These are phyloP conservation scores for Frankliniella intonsa DNA, from an alignment of 2,888 invertebrate species.

Conservation along the genomic window DNA sequence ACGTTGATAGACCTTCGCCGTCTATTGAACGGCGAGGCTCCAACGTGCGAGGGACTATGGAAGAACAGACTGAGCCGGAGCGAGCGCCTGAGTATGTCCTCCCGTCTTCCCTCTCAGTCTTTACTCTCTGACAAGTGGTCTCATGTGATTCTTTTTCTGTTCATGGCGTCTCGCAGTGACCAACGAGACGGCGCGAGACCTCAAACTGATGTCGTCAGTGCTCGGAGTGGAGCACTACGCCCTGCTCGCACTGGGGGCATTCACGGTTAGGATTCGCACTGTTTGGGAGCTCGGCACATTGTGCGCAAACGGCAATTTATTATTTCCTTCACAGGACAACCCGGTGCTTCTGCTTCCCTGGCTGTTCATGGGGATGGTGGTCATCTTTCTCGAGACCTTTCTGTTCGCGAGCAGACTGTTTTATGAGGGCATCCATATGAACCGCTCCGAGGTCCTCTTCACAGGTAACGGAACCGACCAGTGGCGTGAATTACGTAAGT, in stretches of 20 bases:
- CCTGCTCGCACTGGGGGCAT: conserved; percentile 44
- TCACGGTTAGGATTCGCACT: conserved; percentile 41
- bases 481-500: background rate
- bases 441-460: conserved; percentile 44
- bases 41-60: background rate
- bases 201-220: conserved; percentile 46
- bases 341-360: conserved; percentile 46
- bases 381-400: conserved; percentile 44
- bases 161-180: conserved; percentile 39
- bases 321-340: conserved; percentile 41
- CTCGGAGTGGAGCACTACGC: conserved; percentile 46
- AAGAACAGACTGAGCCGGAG: conserved; percentile 14
- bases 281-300: too few relatives aligned
- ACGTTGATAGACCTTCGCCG: background rate
- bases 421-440: conserved; percentile 44
- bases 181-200: conserved; percentile 43
- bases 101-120: background rate
- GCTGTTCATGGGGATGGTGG: conserved; percentile 46
- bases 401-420: conserved; percentile 44
- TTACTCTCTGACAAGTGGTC: background rate
- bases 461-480: background rate
- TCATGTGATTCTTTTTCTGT: background rate
- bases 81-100: conserved; percentile 9
- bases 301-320: too few relatives aligned
- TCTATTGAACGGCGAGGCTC: background rate